Percentiles rank a stretch among this genome's conserved stretches.
These are phyloP conservation scores for Diadophis punctatus DNA, from an alignment of 2,113 vertebrate species.

Conservation along the genomic window DNA sequence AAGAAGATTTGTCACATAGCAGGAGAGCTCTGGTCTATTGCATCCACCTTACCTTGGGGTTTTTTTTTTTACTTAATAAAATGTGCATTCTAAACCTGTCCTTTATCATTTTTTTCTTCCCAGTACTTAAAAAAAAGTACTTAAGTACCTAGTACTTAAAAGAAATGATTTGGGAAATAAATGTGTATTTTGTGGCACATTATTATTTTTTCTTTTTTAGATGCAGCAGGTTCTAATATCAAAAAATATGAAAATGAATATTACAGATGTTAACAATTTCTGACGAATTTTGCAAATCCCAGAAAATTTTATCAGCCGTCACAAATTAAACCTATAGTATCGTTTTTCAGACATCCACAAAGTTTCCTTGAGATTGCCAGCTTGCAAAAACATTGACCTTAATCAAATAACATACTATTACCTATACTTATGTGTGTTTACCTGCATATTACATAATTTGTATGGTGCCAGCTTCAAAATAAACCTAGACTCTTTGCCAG, in stretches of 20 bases:
- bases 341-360: background rate
- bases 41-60: constrained; percentile 50
- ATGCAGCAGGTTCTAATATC: background rate
- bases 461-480: background rate
- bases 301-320: background rate
- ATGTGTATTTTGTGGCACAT: background rate
- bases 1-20: constrained; percentile 65
- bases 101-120: background rate
- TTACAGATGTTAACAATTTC: background rate
- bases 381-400: background rate
- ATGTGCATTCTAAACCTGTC: constrained; percentile 71
- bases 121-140: background rate
- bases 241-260: background rate
- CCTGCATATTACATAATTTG: background rate
- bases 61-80: constrained; percentile 82
- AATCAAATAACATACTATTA: background rate
- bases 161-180: background rate
- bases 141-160: background rate
- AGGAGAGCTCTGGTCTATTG: constrained; percentile 61
- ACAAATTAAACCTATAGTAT: background rate
- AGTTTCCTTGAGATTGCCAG: background rate
- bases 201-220: background rate
- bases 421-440: background rate
- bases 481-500: background rate
- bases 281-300: background rate